Conservation (phyloP, 2,888 invertebrate genomes). For the Tinea semifulvella region DNA sequence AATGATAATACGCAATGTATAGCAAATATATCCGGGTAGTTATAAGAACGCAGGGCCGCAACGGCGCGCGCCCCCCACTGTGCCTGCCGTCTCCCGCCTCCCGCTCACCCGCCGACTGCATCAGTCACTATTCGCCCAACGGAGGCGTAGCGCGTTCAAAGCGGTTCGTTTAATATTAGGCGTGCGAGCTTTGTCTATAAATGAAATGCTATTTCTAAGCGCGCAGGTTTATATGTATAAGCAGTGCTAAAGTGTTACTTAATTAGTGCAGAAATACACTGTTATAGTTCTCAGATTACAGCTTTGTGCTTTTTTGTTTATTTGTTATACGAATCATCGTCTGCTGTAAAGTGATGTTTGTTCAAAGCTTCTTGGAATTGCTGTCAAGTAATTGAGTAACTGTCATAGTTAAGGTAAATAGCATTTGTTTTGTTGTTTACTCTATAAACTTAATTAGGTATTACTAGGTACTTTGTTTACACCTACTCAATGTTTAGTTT, state of each 20-base stretch:
- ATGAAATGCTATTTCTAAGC: constrained; percentile 18
- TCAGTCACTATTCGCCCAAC: constrained; percentile 45
- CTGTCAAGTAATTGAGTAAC: not conserved
- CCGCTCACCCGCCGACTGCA: constrained; percentile 23
- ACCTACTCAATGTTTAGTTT: not conserved
- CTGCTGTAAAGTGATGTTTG: constrained; percentile 2
- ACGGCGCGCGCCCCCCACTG: constrained; percentile 42
- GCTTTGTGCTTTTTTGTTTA: not conserved
- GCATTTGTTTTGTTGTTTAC: not conserved
- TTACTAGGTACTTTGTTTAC: not conserved
- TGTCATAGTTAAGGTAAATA: not conserved
- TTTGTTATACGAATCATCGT: not conserved
- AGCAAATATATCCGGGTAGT: no score
- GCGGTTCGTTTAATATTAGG: constrained; percentile 29
- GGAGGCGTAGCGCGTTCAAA: constrained; percentile 28
- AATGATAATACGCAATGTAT: no score
- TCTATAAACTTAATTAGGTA: no score
- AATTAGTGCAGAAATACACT: not conserved
- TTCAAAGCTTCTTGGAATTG: constrained; percentile 1
- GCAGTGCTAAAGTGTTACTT: not conserved
- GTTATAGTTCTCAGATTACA: not conserved
- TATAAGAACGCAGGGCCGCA: no score
- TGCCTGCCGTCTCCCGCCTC: constrained; percentile 18
- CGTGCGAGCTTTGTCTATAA: constrained; percentile 53
- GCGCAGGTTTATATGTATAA: not conserved